Evolutionary conservation across 2,797 vertebrate genomes (phyloP).

Genomic region (Sebastes baramenuke): DNA sequence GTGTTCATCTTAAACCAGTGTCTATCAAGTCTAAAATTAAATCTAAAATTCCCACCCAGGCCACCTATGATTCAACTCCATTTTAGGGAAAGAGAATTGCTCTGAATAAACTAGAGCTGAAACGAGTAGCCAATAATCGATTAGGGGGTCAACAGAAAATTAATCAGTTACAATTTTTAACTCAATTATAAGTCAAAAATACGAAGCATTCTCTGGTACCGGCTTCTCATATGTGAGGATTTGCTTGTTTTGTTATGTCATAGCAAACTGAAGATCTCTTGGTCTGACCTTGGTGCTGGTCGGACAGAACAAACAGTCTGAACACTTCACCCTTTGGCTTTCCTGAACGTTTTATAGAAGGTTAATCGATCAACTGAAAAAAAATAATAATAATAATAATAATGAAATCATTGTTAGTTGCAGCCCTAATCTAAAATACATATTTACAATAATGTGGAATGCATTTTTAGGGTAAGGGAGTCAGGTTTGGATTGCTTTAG

Average conservation of each 20-base stretch:
- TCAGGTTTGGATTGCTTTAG: neutral
- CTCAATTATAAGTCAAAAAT: neutral
- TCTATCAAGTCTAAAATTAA: neutral
- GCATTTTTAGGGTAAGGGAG: neutral
- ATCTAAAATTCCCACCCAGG: neutral
- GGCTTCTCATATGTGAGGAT: rapidly evolving
- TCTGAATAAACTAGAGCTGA: neutral
- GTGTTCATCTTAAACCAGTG: neutral
- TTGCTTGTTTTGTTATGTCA: too few relatives aligned
- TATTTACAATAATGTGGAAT: neutral
- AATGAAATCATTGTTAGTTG: neutral
- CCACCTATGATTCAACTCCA: rapidly evolving
- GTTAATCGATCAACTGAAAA: neutral
- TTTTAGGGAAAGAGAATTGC: neutral
- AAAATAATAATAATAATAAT: neutral
- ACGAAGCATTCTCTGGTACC: too few relatives aligned
- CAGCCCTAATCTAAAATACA: neutral
- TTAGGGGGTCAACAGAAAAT: neutral
- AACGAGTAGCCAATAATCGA: neutral
- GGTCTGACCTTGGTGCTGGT: too few relatives aligned
- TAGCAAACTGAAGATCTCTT: too few relatives aligned
- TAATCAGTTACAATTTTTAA: neutral
- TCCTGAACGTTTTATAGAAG: too few relatives aligned
- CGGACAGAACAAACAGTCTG: too few relatives aligned
- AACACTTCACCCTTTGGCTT: too few relatives aligned